phyloP scores from a whole-genome alignment of 2,888 invertebrate genomes.

The Leptinotarsa tumamoca region DNA sequence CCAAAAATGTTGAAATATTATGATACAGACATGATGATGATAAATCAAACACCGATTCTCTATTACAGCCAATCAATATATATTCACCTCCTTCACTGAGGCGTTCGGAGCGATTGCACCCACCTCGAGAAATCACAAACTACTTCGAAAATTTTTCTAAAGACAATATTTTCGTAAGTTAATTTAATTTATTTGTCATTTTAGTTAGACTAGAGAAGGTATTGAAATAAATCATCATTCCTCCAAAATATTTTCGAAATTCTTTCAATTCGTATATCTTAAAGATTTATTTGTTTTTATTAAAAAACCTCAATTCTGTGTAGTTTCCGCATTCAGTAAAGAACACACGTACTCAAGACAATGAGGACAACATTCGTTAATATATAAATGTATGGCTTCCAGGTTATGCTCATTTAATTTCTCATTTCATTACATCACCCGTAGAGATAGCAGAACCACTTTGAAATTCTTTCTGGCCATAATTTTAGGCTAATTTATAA shows the following conservation, averaged over 20 bases:
- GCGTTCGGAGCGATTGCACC: neutral
- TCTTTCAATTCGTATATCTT: neutral
- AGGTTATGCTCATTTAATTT: constrained; percentile 4
- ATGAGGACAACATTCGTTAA: neutral
- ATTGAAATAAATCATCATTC: neutral
- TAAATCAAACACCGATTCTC: neutral
- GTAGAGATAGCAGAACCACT: constrained; percentile 3
- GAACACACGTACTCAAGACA: neutral
- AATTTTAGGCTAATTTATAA: neutral
- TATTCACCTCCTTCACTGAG: neutral
- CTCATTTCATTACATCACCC: neutral
- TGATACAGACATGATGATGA: neutral
- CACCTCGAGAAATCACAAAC: neutral
- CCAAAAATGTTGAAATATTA: neutral
- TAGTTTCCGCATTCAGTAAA: neutral
- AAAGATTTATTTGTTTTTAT: neutral
- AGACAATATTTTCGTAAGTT: neutral
- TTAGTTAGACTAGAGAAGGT: neutral
- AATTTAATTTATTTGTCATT: neutral
- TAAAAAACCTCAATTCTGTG: neutral
- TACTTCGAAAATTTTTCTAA: neutral
- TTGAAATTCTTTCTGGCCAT: neutral
- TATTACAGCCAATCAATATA: neutral
- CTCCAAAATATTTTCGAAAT: neutral
- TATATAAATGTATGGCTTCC: neutral